These are phyloP conservation scores for Xiphias gladius DNA, from an alignment of 2,113 vertebrate species.

Conservation along the genomic window DNA sequence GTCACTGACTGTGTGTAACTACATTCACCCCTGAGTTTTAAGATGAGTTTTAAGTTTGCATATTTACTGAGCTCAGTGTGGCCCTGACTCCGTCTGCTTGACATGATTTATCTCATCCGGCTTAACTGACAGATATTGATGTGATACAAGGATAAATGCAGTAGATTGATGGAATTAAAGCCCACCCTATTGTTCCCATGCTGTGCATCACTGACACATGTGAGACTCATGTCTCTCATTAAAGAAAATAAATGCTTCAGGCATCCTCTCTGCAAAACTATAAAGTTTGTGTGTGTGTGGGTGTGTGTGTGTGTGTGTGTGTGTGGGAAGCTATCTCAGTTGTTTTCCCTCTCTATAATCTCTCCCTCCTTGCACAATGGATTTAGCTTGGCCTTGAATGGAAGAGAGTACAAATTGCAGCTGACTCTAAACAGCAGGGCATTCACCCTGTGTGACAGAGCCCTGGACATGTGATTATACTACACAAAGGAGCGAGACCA, in stretches of 20 bases:
- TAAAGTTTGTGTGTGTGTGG: conserved; percentile 43
- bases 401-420: conserved; percentile 55
- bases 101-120: conserved; percentile 75
- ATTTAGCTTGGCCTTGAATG: conserved; percentile 74
- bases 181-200: conserved; percentile 78
- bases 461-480: conserved; percentile 68
- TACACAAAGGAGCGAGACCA: conserved; percentile 64
- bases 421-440: conserved; percentile 64
- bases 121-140: conserved; percentile 80
- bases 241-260: conserved; percentile 81
- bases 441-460: conserved; percentile 57
- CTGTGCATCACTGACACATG: conserved; percentile 80
- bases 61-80: conserved; percentile 50
- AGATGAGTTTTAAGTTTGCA: conserved; percentile 53
- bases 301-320: conserved; percentile 29
- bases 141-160: conserved; percentile 79
- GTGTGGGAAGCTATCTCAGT: conserved; percentile 65
- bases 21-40: conserved; percentile 53
- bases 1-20: conserved; percentile 38
- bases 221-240: conserved; percentile 84
- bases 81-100: conserved; percentile 57
- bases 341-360: conserved; percentile 77
- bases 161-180: conserved; percentile 78
- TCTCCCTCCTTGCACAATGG: conserved; percentile 70
- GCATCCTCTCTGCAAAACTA: conserved; percentile 68